Conservation (phyloP, 2,113 vertebrate species). For the Peromyscus leucopus region DNA sequence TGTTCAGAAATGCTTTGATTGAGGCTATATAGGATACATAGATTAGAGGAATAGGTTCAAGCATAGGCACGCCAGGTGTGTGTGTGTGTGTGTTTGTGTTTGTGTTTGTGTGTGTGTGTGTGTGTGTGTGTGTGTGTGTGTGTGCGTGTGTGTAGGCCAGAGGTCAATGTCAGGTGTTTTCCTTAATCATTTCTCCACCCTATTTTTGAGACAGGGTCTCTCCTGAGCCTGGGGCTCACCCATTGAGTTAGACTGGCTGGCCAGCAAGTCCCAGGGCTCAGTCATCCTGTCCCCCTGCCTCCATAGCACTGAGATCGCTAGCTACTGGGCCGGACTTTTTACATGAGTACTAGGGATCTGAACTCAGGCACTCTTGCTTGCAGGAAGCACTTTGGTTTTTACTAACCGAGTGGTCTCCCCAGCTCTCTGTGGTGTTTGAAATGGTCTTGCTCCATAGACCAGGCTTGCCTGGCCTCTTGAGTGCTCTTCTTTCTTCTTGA, state of each 20-base stretch:
- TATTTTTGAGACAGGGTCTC: neutral
- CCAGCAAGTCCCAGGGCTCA: neutral
- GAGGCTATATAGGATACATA: neutral
- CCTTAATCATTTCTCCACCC: neutral
- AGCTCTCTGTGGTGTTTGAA: neutral
- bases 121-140: neutral
- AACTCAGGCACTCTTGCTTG: neutral
- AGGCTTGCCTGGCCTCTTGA: neutral
- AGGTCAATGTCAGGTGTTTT: neutral
- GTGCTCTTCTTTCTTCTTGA: neutral
- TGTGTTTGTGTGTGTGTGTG: neutral
- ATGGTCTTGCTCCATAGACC: neutral
- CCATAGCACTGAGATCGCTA: neutral
- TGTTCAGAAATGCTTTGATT: conserved; percentile 47
- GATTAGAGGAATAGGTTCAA: neutral
- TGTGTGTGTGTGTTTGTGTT: neutral
- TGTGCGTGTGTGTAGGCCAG: neutral
- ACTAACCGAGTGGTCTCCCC: neutral
- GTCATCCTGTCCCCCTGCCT: neutral
- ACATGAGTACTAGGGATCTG: neutral
- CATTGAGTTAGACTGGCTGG: neutral
- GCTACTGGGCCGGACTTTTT: no score
- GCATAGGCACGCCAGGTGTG: no score
- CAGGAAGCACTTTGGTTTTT: neutral
- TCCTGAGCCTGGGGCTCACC: neutral